Conservation (phyloP, 2,113 vertebrate species). For the Cyanistes caeruleus region DNA sequence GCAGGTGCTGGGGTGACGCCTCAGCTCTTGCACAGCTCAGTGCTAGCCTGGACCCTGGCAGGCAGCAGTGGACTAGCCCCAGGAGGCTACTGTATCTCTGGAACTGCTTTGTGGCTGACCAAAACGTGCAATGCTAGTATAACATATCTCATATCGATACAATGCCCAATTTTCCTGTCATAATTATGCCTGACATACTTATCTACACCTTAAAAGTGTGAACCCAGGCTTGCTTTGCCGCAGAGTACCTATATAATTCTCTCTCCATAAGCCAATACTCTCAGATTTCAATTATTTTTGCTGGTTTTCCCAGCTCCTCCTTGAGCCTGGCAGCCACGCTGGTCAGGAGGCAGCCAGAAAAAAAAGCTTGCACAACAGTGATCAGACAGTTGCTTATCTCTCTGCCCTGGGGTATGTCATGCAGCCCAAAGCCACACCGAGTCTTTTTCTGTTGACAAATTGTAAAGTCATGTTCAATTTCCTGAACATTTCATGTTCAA, state of each 20-base stretch:
- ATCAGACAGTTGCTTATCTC: conserved; percentile 12
- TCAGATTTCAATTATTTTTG: not conserved
- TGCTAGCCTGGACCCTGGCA: not conserved
- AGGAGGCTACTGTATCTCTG: not conserved
- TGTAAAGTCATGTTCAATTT: conserved; percentile 10
- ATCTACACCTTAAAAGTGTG: not conserved
- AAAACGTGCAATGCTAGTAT: not conserved
- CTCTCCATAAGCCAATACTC: not conserved
- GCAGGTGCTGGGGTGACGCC: not conserved
- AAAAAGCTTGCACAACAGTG: not conserved
- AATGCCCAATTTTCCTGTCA: not conserved
- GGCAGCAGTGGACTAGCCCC: fast-evolving
- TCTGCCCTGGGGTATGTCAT: not conserved
- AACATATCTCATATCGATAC: not conserved
- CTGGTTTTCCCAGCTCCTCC: not conserved
- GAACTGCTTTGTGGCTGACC: not conserved
- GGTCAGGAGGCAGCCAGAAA: not conserved
- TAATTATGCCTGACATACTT: not conserved
- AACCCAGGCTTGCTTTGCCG: not conserved
- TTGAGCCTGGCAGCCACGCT: not conserved
- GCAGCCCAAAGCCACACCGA: not conserved
- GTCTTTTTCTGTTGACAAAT: conserved; percentile 27
- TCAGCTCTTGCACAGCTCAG: fast-evolving
- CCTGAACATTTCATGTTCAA: too few species aligned
- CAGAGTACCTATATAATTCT: not conserved